These are phyloP conservation scores for Tringa solitaria DNA, from an alignment of 2,113 vertebrate species.

Conservation along the genomic window DNA sequence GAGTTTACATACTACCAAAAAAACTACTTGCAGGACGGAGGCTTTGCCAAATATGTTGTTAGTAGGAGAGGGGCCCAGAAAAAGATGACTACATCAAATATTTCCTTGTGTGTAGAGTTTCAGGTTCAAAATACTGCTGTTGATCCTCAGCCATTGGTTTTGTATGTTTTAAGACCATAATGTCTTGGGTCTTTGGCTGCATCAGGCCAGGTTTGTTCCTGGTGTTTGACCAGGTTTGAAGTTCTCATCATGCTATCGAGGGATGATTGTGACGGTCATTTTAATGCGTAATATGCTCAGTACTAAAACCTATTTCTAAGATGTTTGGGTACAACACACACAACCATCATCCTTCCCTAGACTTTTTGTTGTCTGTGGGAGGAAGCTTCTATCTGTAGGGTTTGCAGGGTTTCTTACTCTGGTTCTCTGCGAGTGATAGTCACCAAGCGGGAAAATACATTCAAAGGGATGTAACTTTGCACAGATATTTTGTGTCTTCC, in stretches of 20 bases:
- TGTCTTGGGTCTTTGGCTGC: background rate
- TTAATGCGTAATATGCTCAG: background rate
- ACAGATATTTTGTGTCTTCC: background rate
- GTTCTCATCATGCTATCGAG: background rate
- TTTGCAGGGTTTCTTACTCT: background rate
- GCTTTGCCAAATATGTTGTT: background rate
- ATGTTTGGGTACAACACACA: background rate
- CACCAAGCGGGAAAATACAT: background rate
- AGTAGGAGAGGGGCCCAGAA: background rate
- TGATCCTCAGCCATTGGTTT: background rate
- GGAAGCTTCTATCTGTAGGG: background rate
- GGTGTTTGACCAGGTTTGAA: background rate
- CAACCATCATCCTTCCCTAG: rapidly evolving
- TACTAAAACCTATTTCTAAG: background rate
- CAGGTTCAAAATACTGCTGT: background rate
- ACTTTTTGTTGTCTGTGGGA: background rate
- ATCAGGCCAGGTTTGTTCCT: background rate
- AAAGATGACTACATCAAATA: background rate
- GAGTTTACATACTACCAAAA: background rate
- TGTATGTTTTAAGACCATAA: background rate
- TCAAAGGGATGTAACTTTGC: background rate
- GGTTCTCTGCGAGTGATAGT: background rate
- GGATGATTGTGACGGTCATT: background rate
- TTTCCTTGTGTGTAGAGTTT: no score
- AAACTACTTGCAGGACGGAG: background rate